These are phyloP conservation scores for Meloidogyne chitwoodi DNA, from an alignment of 1,140 invertebrate species.

Conservation along the genomic window DNA sequence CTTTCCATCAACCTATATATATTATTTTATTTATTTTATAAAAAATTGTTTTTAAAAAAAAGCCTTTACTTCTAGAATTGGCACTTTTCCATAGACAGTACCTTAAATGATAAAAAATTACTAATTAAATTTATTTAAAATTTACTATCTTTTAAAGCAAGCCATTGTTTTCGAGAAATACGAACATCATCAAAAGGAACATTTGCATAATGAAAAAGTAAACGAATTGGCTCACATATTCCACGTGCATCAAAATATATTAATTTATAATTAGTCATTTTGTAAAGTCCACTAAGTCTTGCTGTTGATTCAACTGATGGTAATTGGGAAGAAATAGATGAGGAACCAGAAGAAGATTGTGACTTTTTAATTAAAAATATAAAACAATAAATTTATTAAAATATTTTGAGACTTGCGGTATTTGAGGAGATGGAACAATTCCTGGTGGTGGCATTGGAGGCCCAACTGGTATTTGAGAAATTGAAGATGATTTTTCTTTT, in stretches of 20 bases:
- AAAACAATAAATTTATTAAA: neutral
- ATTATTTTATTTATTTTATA: neutral
- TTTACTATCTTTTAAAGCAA: neutral
- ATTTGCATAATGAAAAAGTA: slow-evolving; percentile 21
- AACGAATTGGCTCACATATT: slow-evolving; percentile 26
- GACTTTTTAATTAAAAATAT: neutral
- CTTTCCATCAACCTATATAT: slow-evolving; percentile 31
- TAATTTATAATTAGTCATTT: slow-evolving; percentile 19
- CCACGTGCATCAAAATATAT: slow-evolving; percentile 22
- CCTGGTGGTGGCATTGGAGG: neutral
- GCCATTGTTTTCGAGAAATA: slow-evolving; percentile 7
- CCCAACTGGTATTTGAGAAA: neutral
- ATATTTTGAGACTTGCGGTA: neutral
- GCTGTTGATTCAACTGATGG: slow-evolving; percentile 2
- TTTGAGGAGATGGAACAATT: neutral
- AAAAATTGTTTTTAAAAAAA: neutral
- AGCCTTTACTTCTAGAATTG: slow-evolving; percentile 25
- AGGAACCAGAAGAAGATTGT: neutral
- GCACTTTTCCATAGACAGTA: slow-evolving; percentile 39
- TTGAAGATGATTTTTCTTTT: neutral
- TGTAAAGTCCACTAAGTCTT: slow-evolving; percentile 1
- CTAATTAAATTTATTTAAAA: neutral
- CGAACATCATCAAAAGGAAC: slow-evolving; percentile 32
- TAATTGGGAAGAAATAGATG: neutral
- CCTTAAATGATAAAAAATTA: neutral